Evolutionary conservation across 1,140 invertebrate species (phyloP), one percentile per base, ranked within the genome.

Genomic region (Xylocopa sonorina): DNA sequence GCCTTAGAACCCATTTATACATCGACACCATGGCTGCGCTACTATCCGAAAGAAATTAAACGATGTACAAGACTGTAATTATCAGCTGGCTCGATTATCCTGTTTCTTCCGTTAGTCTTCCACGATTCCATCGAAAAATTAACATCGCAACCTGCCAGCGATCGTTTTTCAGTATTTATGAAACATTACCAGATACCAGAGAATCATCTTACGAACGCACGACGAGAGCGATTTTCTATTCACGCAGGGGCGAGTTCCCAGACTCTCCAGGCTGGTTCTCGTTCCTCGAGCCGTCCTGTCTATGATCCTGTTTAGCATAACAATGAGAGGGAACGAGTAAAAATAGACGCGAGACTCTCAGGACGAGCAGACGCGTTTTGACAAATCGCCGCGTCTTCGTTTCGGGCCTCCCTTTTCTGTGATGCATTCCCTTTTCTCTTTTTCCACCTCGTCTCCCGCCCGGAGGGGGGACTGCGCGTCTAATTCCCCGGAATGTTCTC

Each of bases 401-500:
- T 79, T 86, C 75, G 53, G 51, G 69, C 43, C 71, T 78, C 69
- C 63, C 72, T 83, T 79, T 76, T 78, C 71, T 38, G 7, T 4
- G 16, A 1, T 41, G 16, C 14, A 21, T 27, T 27, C 18, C 58
- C 24, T 57, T 32, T 18, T 32, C 55, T n/a, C 27, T 67, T 24
- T 5, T 5, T 6, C n/a, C 0, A 21, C 29, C 3, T 18, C 38
- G 16, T 18, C 18, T 7, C 27, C 12, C 74, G 84, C 88, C 83
- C 83, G 87, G 82, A 80, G 86, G 80, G 83, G 89, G 58, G 83
- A 82, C 79, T 83, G 80, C 85, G 79, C 87, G 84, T 90, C 89
- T 91, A 91, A 91, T 91, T 91, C 90, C 84, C 79, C 87, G 89
- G 88, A 90, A 90, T 90, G 88, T 90, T 89, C 89, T 90, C 84